Base-by-base conservation (phyloP, 2,888 invertebrate species). In the Formica aserva region DNA sequence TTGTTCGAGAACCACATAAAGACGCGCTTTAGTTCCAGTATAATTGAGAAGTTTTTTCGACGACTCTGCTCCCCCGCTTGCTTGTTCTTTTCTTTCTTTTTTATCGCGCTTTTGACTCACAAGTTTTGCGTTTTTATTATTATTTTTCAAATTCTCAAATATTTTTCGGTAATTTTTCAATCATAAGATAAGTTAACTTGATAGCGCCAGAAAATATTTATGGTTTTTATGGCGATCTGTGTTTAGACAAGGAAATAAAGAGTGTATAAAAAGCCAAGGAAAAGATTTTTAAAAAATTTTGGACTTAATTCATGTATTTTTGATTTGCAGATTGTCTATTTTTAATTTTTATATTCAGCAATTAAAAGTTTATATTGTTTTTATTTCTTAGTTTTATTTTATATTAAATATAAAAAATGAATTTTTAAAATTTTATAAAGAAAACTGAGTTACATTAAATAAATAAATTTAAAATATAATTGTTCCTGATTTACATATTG, bases 1-100 rank as follows among this genome's bases (percentile, higher is more conserved):
- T 80, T 80, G 78, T 80, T 80, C 78, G 60, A 57, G 57, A 48
- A 48, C 85, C 85, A n/a, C 52, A 84, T 78, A 60, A 78, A 71
- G 78, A 57, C 41, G 57, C 5, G 32, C 26, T 32, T 78, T 41
- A 72, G 45, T 18, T 60, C 45, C 45, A 71, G 72, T 71, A 13
- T 29, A 22, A 67, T 67, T n/a, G 41, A 18, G 45, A 13, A 4
- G 71, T 11, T 69, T 60, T 71, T 26, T 18, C 26, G 71, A 62
- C 78, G 22, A 3, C n/a, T 41, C 38, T 22, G 8, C 4, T 32
- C 11, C 6, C 15, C 1, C 3, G 11, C 1, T 69, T 29, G 5
- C 4, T 48, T 18, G 4, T 52, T 13, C 6, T 0, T 22, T 32
- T 29, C 52, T 52, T 18, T 32, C 3, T 35, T 35, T 35, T 32